Conservation (phyloP, 2,113 vertebrate species). For the Hydrochoerus hydrochaeris region DNA sequence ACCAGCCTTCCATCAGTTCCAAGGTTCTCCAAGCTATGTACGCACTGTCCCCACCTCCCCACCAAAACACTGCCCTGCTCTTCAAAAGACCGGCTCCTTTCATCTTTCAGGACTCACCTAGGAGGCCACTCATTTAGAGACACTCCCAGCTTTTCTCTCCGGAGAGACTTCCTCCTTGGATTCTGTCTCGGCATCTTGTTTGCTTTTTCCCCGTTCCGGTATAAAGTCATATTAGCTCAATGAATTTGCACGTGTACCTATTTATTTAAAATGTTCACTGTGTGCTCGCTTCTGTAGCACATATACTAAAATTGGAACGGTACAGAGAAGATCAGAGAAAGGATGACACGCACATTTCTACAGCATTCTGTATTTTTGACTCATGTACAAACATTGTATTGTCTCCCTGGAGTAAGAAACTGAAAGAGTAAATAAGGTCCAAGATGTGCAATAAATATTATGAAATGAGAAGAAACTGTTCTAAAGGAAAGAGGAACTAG, state of each 20-base stretch:
- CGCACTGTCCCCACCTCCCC: accelerated
- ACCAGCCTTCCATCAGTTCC: neutral
- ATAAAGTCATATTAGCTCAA: neutral
- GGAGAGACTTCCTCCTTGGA: neutral
- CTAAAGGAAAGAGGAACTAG: neutral
- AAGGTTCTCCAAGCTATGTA: accelerated
- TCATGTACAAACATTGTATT: neutral
- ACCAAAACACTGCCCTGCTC: neutral
- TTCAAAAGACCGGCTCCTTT: neutral
- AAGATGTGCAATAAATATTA: neutral
- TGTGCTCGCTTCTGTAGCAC: neutral
- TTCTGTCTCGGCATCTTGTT: neutral
- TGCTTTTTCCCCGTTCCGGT: neutral
- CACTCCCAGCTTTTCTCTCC: neutral
- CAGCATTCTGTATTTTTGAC: neutral
- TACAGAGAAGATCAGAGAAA: neutral
- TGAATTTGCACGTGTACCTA: neutral
- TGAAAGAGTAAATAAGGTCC: neutral
- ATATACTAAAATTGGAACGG: neutral
- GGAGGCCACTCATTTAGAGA: neutral
- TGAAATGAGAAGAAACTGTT: neutral
- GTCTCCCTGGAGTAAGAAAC: neutral
- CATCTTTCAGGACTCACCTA: neutral
- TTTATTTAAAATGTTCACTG: neutral
- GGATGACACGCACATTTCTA: neutral